These are phyloP conservation scores for Protonibea diacanthus DNA, from an alignment of 2,797 vertebrate genomes.

Conservation along the genomic window DNA sequence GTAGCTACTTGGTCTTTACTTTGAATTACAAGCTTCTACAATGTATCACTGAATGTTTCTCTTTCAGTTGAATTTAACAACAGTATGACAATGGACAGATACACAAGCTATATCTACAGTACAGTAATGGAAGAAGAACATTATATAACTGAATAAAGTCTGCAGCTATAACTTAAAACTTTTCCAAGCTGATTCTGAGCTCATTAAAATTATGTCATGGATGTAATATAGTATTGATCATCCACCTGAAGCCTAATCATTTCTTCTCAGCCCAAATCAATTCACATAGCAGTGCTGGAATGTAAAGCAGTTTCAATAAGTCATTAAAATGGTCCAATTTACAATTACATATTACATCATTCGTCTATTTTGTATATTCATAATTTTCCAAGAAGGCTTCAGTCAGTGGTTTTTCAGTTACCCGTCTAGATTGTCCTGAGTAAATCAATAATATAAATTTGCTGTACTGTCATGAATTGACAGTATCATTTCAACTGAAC, in stretches of 20 bases:
- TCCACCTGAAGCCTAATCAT: slow-evolving; percentile 17
- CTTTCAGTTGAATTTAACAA: neutral
- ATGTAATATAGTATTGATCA: slow-evolving; percentile 44
- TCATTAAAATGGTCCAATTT: slow-evolving; percentile 35
- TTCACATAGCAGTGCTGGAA: slow-evolving; percentile 24
- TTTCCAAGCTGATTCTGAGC: neutral
- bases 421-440: neutral
- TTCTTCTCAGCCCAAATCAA: slow-evolving; percentile 23
- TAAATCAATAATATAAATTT: slow-evolving; percentile 39
- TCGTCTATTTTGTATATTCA: slow-evolving; percentile 17
- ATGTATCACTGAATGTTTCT: neutral
- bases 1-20: no score
- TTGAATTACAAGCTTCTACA: neutral
- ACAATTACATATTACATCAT: slow-evolving; percentile 27
- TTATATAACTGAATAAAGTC: neutral
- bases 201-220: slow-evolving; percentile 32
- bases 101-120: neutral
- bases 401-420: slow-evolving; percentile 22
- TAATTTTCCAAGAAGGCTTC: slow-evolving; percentile 14
- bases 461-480: slow-evolving; percentile 13
- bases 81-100: neutral
- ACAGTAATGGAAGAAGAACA: no score
- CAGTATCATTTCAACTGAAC: slow-evolving; percentile 27
- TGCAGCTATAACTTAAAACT: slow-evolving; percentile 4
- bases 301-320: slow-evolving; percentile 24